Base-by-base conservation (phyloP, 2,113 vertebrate species). In the Microcebus griseorufus region DNA sequence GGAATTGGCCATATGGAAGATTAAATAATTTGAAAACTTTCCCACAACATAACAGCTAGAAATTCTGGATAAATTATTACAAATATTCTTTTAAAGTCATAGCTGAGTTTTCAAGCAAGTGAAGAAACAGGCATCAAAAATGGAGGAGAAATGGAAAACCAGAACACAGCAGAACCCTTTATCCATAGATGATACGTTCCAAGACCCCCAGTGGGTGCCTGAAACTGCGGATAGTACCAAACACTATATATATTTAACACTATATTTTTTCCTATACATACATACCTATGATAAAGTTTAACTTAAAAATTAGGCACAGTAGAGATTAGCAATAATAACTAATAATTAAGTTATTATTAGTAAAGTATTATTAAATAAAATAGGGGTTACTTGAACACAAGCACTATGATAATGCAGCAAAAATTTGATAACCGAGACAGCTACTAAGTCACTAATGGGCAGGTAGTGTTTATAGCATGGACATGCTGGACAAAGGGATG, bases 1-100 rank as follows among this genome's bases (percentile, higher is more conserved):
- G 18, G 13, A 81, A 81, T 34, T 85, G 80, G 22, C 32, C 29
- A 45, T 53, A 81, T 45, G 5, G 14, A 93, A 83, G 65, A 69
- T 62, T 88, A 80, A 93, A 83, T 76, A 83, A 90, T 90, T 55
- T 89, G 55, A 93, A 89, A 89, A 80, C 16, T 85, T 14, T 48
- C 37, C 69, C 51, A 75, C 39, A 93, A 60, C 9, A 39, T 75
- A 60, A 60, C 70, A 75, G 27, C 73, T 86, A 73, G 18, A 86
- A 86, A 90, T 75, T 86, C 13, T 85, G 51, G 34, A 48, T 90
- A 81, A 85, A 53, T 16, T 84, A 67, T 89, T 84, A 65, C 7
- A 75, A 75, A 67, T 48, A 85, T 55, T 13, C 3, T 81, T 80
- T 93, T 93, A 67, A 32, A 79, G 48, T 93, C 37, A 90, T 39